Conservation (phyloP, 1,140 invertebrate species). For the Papilio dardanus region DNA sequence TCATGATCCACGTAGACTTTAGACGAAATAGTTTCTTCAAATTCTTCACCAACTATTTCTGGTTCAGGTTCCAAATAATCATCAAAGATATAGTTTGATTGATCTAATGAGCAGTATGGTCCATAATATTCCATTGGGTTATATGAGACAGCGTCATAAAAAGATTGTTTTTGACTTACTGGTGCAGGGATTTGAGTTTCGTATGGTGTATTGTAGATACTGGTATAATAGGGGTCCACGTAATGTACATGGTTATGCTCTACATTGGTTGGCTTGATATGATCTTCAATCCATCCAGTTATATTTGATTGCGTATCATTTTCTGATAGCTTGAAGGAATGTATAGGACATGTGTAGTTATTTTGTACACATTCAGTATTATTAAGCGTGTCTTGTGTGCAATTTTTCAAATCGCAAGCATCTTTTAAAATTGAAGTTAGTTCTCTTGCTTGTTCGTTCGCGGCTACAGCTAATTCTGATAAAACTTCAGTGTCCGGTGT, state of each 20-base stretch:
- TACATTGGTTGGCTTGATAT: slow-evolving; percentile 9
- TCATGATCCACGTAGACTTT: slow-evolving; percentile 63
- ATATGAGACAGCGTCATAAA: slow-evolving; percentile 60
- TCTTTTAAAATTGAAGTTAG: slow-evolving; percentile 65
- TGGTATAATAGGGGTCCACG: slow-evolving; percentile 44
- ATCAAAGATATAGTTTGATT: slow-evolving; percentile 47
- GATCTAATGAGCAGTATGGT: slow-evolving; percentile 61
- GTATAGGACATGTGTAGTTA: slow-evolving; percentile 38
- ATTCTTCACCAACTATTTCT: slow-evolving; percentile 68
- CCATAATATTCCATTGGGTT: slow-evolving; percentile 54
- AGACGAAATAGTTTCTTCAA: slow-evolving; percentile 70
- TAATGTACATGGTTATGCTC: slow-evolving; percentile 46
- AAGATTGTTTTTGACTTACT: slow-evolving; percentile 54
- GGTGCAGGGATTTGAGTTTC: slow-evolving; percentile 58
- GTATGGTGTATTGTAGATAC: slow-evolving; percentile 52
- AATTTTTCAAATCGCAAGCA: slow-evolving; percentile 55
- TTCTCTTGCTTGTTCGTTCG: slow-evolving; percentile 69
- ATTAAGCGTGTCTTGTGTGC: slow-evolving; percentile 42
- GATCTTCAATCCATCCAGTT: slow-evolving; percentile 12
- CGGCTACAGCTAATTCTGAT: slow-evolving; percentile 62
- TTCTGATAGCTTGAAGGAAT: neutral
- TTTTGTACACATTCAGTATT: slow-evolving; percentile 40
- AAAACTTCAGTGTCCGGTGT: slow-evolving; percentile 71
- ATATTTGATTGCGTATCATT: slow-evolving; percentile 27
- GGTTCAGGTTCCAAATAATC: slow-evolving; percentile 57